These are phyloP conservation scores for Cranoglanis bouderius DNA, from an alignment of 2,113 vertebrate species.

Conservation along the genomic window DNA sequence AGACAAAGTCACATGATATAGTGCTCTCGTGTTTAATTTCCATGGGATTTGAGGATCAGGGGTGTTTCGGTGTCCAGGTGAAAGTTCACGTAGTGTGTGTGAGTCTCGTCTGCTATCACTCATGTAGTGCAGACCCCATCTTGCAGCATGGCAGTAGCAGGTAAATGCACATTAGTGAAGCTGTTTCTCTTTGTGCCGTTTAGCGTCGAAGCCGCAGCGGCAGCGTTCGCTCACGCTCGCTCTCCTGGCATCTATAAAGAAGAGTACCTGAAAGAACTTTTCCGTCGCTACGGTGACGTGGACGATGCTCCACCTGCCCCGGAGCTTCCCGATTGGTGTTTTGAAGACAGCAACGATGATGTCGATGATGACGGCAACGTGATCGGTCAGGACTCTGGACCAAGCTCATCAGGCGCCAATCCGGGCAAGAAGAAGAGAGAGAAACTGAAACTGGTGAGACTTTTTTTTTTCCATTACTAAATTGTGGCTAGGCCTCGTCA, in stretches of 20 bases:
- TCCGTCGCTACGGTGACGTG: conserved; percentile 90
- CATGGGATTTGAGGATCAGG: too few species aligned
- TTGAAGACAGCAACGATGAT: conserved; percentile 85
- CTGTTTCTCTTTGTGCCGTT: conserved; percentile 20
- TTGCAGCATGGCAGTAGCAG: background rate
- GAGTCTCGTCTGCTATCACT: too few species aligned
- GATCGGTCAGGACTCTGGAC: conserved; percentile 83
- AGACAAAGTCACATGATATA: too few species aligned
- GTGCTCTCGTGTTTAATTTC: too few species aligned
- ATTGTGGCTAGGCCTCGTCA: background rate
- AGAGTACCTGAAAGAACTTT: conserved; percentile 97
- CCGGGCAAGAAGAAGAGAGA: conserved; percentile 90
- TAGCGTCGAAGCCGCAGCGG: conserved; percentile 94
- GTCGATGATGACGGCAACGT: conserved; percentile 75
- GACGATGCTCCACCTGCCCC: conserved; percentile 89
- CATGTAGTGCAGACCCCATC: too few species aligned
- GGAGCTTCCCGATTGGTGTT: conserved; percentile 93
- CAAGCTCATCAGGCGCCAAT: conserved; percentile 86
- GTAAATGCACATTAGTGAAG: background rate
- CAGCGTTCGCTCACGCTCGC: conserved; percentile 87
- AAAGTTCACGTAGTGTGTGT: too few species aligned
- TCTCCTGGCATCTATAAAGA: conserved; percentile 97
- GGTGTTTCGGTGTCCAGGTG: too few species aligned
- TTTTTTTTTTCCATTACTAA: background rate
- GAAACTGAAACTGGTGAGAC: conserved; percentile 88